phyloP scores from a whole-genome alignment of 2,113 vertebrate species.

The Otus sunia region DNA sequence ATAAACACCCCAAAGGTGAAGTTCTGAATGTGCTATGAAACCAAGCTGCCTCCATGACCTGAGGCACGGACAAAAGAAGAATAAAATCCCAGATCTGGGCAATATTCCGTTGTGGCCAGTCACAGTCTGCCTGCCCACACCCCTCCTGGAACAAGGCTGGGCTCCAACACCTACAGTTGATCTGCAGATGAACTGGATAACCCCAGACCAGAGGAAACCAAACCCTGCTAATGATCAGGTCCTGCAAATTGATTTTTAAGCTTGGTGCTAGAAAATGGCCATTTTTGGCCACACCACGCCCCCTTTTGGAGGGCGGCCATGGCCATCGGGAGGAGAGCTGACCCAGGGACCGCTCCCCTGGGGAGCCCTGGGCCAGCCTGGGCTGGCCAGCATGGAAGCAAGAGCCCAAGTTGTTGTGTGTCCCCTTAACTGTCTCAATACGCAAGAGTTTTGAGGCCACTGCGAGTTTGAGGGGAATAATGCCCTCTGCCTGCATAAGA shows the following conservation, averaged over 20 bases:
- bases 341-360: neutral
- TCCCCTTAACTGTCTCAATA: neutral
- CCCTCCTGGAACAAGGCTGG: neutral
- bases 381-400: neutral
- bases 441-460: neutral
- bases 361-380: too few species aligned
- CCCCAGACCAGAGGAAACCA: neutral
- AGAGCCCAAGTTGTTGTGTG: neutral
- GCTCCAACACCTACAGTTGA: neutral
- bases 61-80: neutral
- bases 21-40: neutral
- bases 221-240: neutral
- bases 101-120: neutral
- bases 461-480: neutral
- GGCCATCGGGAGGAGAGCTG: neutral
- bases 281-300: neutral
- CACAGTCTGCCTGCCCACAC: neutral
- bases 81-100: neutral
- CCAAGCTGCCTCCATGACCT: neutral
- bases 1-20: neutral
- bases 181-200: neutral
- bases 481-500: neutral
- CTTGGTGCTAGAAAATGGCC: neutral
- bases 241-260: neutral
- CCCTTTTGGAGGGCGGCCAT: neutral